phyloP scores from a whole-genome alignment of 2,113 vertebrate species.

The Caretta caretta region DNA sequence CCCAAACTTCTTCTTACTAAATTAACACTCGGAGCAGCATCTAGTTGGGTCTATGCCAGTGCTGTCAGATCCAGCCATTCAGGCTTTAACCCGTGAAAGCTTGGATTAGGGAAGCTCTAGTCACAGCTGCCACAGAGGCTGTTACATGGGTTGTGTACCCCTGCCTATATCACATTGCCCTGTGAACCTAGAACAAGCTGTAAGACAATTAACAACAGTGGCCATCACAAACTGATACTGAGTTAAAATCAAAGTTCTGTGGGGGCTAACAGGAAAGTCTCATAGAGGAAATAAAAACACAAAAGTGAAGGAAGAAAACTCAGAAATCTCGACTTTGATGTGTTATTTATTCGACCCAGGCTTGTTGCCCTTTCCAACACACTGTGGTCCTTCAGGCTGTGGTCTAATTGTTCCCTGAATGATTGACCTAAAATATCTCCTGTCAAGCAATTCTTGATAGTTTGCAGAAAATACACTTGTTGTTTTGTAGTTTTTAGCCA shows the following conservation, averaged over 20 bases:
- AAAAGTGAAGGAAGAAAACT: background rate
- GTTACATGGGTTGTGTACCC: background rate
- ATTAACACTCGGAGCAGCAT: conserved; percentile 58
- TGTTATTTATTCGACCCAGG: background rate
- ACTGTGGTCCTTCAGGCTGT: background rate
- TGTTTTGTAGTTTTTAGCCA: background rate
- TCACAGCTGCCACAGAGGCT: background rate
- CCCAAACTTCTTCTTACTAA: conserved; percentile 63
- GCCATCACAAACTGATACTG: background rate
- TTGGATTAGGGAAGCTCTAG: conserved; percentile 28
- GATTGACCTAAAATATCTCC: conserved; percentile 17
- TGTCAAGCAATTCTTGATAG: conserved; percentile 25
- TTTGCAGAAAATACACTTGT: background rate
- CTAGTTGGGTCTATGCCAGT: conserved; percentile 63
- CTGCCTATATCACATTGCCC: background rate
- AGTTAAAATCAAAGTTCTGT: background rate
- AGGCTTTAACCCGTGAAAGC: conserved; percentile 51
- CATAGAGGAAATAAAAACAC: background rate
- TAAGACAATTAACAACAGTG: background rate
- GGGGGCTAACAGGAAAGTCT: background rate
- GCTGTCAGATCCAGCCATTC: conserved; percentile 58
- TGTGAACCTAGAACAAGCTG: background rate
- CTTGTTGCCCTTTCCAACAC: conserved; percentile 18
- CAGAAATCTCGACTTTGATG: background rate
- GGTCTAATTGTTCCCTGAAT: background rate